These are phyloP conservation scores for Chironomus tentans DNA, from an alignment of 2,888 invertebrate genomes.

Conservation along the genomic window DNA sequence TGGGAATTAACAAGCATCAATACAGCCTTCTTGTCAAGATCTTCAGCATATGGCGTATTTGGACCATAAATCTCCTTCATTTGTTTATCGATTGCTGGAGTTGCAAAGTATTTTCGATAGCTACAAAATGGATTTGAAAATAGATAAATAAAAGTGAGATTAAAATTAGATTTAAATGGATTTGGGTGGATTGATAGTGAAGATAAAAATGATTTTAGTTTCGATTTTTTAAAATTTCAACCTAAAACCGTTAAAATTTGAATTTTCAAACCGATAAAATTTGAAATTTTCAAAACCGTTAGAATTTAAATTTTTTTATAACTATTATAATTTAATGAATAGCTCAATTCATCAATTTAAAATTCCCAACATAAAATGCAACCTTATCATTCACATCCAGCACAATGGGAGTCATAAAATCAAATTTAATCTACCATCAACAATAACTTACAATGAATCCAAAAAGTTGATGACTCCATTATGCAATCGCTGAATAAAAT, in stretches of 20 bases:
- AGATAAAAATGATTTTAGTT: too few relatives aligned
- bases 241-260: too few relatives aligned
- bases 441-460: slow-evolving; percentile 31
- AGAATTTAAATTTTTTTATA: too few relatives aligned
- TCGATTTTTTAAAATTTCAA: too few relatives aligned
- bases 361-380: too few relatives aligned
- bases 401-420: neutral
- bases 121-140: slow-evolving; percentile 24
- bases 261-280: too few relatives aligned
- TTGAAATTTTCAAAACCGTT: too few relatives aligned
- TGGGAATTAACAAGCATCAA: slow-evolving; percentile 37
- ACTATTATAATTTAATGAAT: too few relatives aligned
- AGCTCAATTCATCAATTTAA: too few relatives aligned
- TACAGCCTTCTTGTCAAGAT: slow-evolving; percentile 31
- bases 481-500: slow-evolving; percentile 31
- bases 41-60: slow-evolving; percentile 30
- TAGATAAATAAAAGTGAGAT: too few relatives aligned
- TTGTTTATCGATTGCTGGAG: slow-evolving; percentile 31
- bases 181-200: too few relatives aligned
- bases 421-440: neutral
- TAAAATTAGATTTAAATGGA: too few relatives aligned
- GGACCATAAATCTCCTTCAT: slow-evolving; percentile 30
- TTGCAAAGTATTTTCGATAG: slow-evolving; percentile 30
- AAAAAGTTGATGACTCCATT: slow-evolving; percentile 31
- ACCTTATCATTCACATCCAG: neutral